phyloP scores from a whole-genome alignment of 1,140 invertebrate genomes.

The Belonocnema kinseyi region DNA sequence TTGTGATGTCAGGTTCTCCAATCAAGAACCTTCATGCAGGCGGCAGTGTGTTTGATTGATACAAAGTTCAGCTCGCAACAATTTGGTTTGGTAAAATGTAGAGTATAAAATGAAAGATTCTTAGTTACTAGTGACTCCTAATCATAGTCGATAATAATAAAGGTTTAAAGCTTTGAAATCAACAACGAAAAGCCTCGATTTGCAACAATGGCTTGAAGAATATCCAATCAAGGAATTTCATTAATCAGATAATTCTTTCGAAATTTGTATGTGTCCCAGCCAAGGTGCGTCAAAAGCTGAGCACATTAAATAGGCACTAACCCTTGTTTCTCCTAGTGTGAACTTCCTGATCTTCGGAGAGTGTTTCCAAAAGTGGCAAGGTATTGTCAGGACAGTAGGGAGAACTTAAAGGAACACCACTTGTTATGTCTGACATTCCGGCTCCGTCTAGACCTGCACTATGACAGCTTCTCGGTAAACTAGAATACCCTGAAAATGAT shows the following conservation, averaged over 20 bases:
- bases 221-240: too few species aligned
- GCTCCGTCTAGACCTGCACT: conserved; percentile 77
- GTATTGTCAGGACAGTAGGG: conserved; percentile 77
- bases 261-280: too few species aligned
- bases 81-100: too few species aligned
- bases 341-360: conserved; percentile 80
- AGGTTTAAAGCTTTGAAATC: too few species aligned
- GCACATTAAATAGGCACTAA: conserved; percentile 53
- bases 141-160: too few species aligned
- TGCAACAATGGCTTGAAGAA: too few species aligned
- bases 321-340: conserved; percentile 72
- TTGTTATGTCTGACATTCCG: conserved; percentile 71
- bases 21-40: background rate
- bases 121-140: too few species aligned
- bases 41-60: background rate
- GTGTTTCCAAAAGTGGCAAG: conserved; percentile 78
- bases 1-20: background rate
- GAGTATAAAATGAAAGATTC: too few species aligned
- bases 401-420: conserved; percentile 69
- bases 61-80: background rate
- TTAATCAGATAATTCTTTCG: too few species aligned
- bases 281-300: too few species aligned
- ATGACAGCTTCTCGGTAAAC: conserved; percentile 87
- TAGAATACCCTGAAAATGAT: conserved; percentile 83
- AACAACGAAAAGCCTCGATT: too few species aligned